Evolutionary conservation across 2,888 invertebrate species (phyloP).

Genomic region (Bruchidius siliquastri): DNA sequence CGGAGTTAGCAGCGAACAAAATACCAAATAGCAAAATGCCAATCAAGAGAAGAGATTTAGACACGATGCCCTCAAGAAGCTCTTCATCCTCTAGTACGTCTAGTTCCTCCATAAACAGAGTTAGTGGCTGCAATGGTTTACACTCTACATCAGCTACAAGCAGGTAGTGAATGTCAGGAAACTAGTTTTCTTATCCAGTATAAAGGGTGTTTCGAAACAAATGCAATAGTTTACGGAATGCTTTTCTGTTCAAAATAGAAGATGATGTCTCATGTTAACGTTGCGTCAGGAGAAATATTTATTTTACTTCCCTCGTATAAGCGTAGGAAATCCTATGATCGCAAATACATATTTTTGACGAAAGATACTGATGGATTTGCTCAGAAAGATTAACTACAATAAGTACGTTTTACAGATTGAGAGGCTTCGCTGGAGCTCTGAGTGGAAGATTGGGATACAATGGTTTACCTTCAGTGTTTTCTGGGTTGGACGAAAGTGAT

Average conservation of each 20-base stretch:
- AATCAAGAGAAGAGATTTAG: slow-evolving; percentile 64
- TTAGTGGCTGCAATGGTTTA: slow-evolving; percentile 76
- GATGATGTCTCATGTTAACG: too few relatives aligned
- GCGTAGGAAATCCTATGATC: too few relatives aligned
- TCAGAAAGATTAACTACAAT: too few relatives aligned
- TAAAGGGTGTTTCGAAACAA: too few relatives aligned
- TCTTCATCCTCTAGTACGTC: slow-evolving; percentile 70
- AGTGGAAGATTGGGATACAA: slow-evolving; percentile 71
- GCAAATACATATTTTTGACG: too few relatives aligned
- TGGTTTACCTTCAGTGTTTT: slow-evolving; percentile 78
- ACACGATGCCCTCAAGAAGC: slow-evolving; percentile 65
- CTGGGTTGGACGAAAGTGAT: slow-evolving; percentile 80
- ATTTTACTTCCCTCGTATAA: too few relatives aligned
- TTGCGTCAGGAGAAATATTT: too few relatives aligned
- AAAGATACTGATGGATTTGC: too few relatives aligned
- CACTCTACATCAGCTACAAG: slow-evolving; percentile 73
- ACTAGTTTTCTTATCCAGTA: too few relatives aligned
- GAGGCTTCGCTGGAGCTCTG: slow-evolving; percentile 69
- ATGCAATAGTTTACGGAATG: too few relatives aligned
- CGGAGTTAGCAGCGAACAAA: slow-evolving; percentile 78
- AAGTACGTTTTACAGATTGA: slow-evolving; percentile 53
- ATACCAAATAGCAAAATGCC: slow-evolving; percentile 61
- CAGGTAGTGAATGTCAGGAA: too few relatives aligned
- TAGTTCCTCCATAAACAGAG: slow-evolving; percentile 65
- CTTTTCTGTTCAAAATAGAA: too few relatives aligned